Conservation (phyloP, 2,797 vertebrate species). For the Halcyon badia region DNA sequence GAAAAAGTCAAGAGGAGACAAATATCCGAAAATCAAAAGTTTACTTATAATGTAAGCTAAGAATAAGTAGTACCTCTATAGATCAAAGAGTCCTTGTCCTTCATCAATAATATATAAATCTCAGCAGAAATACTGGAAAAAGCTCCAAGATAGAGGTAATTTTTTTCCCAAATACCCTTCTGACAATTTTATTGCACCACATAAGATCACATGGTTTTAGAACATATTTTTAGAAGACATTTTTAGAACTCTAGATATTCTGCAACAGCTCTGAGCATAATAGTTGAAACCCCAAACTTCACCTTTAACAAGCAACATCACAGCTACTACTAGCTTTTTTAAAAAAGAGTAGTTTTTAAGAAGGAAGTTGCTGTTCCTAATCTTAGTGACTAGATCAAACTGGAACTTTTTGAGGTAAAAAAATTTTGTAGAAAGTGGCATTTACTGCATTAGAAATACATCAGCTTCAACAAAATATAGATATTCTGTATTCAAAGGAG, state of each 20-base stretch:
- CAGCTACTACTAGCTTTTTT: neutral
- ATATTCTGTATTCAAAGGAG: neutral
- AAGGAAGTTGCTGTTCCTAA: neutral
- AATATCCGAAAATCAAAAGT: neutral
- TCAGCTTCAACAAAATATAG: neutral
- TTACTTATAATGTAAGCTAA: neutral
- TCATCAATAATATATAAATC: neutral
- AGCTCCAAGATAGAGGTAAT: neutral
- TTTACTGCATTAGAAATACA: neutral
- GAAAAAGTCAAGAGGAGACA: neutral
- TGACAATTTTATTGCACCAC: neutral
- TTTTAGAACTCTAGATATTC: neutral
- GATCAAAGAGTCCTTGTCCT: neutral
- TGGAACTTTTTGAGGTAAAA: neutral
- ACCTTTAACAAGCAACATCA: neutral
- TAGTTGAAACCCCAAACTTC: neutral
- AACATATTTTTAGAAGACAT: neutral
- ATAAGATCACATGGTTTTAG: neutral
- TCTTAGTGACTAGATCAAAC: neutral
- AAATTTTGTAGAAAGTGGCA: neutral
- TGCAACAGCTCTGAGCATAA: neutral
- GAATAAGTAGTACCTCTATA: neutral
- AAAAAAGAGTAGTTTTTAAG: neutral
- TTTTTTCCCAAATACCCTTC: neutral
- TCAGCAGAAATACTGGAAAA: neutral